Evolutionary conservation across 2,888 invertebrate species (phyloP), one percentile per base, ranked within the genome.

Genomic region (Papilio elwesi): DNA sequence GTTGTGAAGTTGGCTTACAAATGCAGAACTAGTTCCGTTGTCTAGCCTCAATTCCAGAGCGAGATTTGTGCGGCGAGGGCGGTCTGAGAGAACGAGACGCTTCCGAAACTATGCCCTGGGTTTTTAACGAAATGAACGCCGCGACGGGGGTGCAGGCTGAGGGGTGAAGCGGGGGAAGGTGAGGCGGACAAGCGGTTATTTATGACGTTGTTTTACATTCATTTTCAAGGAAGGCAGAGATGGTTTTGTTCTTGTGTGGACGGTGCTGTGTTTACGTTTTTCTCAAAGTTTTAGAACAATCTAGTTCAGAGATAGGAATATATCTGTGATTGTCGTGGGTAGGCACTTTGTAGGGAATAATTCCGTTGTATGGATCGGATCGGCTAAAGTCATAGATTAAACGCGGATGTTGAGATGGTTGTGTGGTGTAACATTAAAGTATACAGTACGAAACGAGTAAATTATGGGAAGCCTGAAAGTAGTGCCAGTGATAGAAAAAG

Each of bases 191-290:
- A 48, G 68, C 26, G 57, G 66, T 70, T 74, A 74, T 74, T 74
- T 74, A 70, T 74, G 52, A 70, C 70, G 62, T 74, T 70, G 74
- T 74, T 74, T 74, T 67, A 70, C 66, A 70, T 74, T 74, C 74
- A 74, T 73, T 73, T 73, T 65, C 73, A 57, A 59, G 12, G 66
- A 63, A 62, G 70, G 70, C 48, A 48, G 64, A 48, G 67, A 65
- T 66, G 52, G 66, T 49, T 70, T 65, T 70, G 64, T 73, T 65
- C 73, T 65, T 69, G 55, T 66, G 11, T 52, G 48, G 52, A 48
- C 16, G 38, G 62, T 70, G 74, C 70, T 51, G 16, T 66, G 65
- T 59, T 68, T 26, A 57, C 48, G 47, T 68, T 47, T 38, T 55
- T 12, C 5, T 57, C 12, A 36, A 49, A 1, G 26, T 26, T 43